phyloP scores from a whole-genome alignment of 2,797 vertebrate species.

The Valencia hispanica region DNA sequence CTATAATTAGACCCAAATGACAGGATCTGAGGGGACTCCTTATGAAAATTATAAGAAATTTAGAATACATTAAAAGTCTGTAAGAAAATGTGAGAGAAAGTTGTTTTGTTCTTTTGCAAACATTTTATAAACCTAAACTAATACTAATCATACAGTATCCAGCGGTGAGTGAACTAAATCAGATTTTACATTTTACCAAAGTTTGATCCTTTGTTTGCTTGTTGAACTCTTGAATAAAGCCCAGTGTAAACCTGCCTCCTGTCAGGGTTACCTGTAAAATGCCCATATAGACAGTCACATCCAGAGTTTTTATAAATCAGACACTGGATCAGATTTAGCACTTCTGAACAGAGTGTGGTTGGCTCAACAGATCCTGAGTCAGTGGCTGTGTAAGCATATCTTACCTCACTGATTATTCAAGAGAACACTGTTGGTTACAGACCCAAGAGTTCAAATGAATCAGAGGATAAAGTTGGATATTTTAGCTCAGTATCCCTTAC shows the following conservation, averaged over 20 bases:
- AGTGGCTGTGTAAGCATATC: conserved; percentile 27
- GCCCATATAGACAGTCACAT: conserved; percentile 13
- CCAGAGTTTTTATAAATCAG: conserved; percentile 21
- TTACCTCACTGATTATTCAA: conserved; percentile 1
- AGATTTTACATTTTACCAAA: not conserved
- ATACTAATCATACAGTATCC: not conserved
- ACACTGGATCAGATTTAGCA: conserved; percentile 63
- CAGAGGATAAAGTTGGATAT: not conserved
- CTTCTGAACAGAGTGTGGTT: conserved; percentile 40
- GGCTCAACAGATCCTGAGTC: conserved; percentile 59
- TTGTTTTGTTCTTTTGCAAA: not conserved
- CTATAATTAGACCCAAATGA: conserved; percentile 3
- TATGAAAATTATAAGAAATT: not conserved
- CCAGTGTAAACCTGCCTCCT: conserved; percentile 2
- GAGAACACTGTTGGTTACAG: not conserved
- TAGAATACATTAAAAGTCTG: not conserved
- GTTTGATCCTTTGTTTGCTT: not conserved
- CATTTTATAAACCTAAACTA: not conserved
- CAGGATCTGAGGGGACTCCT: not conserved
- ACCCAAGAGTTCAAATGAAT: not conserved
- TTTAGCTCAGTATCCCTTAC: not conserved
- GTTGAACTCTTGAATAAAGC: not conserved
- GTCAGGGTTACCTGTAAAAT: conserved; percentile 27
- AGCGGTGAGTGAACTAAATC: not conserved
- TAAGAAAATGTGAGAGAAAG: not conserved